A percentile compares a stretch with the other conserved stretches of the same genome.
phyloP scores from a whole-genome alignment of 2,888 invertebrate genomes.

The Xanthia togata region DNA sequence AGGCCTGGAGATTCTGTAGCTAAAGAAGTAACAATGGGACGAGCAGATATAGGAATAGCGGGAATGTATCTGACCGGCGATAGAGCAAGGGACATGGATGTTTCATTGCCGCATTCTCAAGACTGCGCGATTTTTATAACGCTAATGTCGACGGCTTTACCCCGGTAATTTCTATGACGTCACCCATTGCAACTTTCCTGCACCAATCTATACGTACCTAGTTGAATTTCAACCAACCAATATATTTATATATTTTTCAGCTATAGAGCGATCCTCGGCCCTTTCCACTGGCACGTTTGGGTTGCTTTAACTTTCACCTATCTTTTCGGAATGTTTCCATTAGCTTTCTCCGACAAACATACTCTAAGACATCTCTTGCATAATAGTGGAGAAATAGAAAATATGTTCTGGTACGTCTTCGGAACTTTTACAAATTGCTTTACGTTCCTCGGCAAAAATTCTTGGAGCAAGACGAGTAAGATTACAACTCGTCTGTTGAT shows the following conservation, averaged over 20 bases:
- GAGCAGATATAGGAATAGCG: constrained; percentile 92
- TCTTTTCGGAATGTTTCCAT: constrained; percentile 93
- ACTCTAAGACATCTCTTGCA: constrained; percentile 92
- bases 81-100: constrained; percentile 88
- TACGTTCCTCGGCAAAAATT: constrained; percentile 92
- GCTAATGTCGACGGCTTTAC: constrained; percentile 94
- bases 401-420: constrained; percentile 97
- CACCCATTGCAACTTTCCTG: neutral
- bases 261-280: constrained; percentile 95
- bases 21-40: constrained; percentile 87
- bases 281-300: constrained; percentile 96
- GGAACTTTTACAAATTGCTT: constrained; percentile 96
- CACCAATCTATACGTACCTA: neutral
- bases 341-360: constrained; percentile 93
- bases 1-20: constrained; percentile 92
- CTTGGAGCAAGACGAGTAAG: constrained; percentile 93
- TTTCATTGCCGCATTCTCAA: constrained; percentile 92
- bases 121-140: constrained; percentile 95
- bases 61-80: constrained; percentile 93
- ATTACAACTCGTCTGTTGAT: constrained; percentile 93
- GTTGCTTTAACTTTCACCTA: constrained; percentile 93
- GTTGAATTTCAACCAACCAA: neutral
- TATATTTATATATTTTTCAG: constrained; percentile 78
- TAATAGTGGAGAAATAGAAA: constrained; percentile 93
- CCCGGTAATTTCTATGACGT: constrained; percentile 86